Base-by-base conservation (phyloP, 2,797 vertebrate genomes). In the Sphenopsis melanotis region DNA sequence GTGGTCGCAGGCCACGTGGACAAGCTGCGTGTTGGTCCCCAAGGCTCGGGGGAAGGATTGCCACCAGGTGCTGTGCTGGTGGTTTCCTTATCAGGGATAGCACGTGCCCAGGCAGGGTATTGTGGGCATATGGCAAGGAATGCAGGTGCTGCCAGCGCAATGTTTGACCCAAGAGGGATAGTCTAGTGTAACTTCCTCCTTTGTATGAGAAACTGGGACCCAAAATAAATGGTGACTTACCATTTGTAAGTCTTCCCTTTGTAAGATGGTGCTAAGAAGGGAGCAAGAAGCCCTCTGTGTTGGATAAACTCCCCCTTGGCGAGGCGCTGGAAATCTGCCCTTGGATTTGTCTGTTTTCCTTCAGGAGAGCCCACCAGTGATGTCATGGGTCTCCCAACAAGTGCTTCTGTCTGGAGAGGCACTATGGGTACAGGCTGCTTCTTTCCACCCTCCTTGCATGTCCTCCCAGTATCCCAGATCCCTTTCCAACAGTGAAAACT, bases 21-120 rank as follows among this genome's bases (percentile, higher is more conserved):
- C 16, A 13, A 1, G 2, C 32, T 42, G 47, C 3, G 0, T 27
- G 49, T 70, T 0, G 0, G 52, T 68, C 61, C 1, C 0, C 53
- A 7, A 30, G 81, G 72, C 65, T 88, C 0, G 0, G 15, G 44
- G 41, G 32, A 61, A n/a, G 52, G 32, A 60, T 23, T 3, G 12
- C 17, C 36, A 5, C 44, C 0, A 2, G 60, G 5, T 50, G 52
- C 57, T 46, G 66, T 65, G 59, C 55, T 52, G 47, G n/a, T 37
- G 36, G 50, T 42, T 49, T 69, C 66, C 30, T 39, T 15, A 0
- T 26, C 39, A 6, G 81, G 37, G 18, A 32, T 2, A 12, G 44
- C 50, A 32, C 9, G 27, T 15, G n/a, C 50, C n/a, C 4, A 3
- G 50, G 39, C 60, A 20, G 41, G 56, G n/a, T 37, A n/a, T 24